These are phyloP conservation scores for Polyommatus icarus DNA, from an alignment of 2,888 invertebrate genomes.

Conservation along the genomic window DNA sequence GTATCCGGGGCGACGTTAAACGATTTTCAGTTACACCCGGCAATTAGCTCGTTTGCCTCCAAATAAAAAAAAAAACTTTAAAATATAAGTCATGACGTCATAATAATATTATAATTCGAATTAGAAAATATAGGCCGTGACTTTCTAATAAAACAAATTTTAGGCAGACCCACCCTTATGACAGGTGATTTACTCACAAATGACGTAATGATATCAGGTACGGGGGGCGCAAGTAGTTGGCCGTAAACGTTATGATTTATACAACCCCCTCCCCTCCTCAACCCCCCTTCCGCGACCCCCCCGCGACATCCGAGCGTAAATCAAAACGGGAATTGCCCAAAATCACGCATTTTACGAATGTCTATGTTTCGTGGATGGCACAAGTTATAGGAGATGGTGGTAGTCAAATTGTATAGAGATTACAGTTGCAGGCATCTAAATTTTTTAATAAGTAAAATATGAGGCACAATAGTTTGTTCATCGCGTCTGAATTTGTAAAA, in stretches of 20 bases:
- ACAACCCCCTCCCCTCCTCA: constrained; percentile 42
- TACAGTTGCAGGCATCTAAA: too few species aligned
- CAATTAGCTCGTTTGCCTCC: too few species aligned
- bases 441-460: too few species aligned
- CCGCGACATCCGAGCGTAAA: constrained; percentile 60
- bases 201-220: constrained; percentile 35
- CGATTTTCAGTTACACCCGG: too few species aligned
- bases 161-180: constrained; percentile 8
- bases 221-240: constrained; percentile 45
- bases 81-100: too few species aligned
- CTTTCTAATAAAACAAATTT: background rate
- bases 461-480: too few species aligned
- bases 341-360: constrained; percentile 70
- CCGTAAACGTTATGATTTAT: constrained; percentile 71
- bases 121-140: too few species aligned
- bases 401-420: background rate
- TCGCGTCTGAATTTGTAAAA: too few species aligned
- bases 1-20: too few species aligned
- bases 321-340: constrained; percentile 69
- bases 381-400: constrained; percentile 35
- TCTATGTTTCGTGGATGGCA: constrained; percentile 51
- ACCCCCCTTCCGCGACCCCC: constrained; percentile 35
- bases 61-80: too few species aligned
- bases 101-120: too few species aligned
- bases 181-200: constrained; percentile 20